These are phyloP conservation scores for Varanus salvator DNA, from an alignment of 2,113 vertebrate genomes.

Conservation along the genomic window DNA sequence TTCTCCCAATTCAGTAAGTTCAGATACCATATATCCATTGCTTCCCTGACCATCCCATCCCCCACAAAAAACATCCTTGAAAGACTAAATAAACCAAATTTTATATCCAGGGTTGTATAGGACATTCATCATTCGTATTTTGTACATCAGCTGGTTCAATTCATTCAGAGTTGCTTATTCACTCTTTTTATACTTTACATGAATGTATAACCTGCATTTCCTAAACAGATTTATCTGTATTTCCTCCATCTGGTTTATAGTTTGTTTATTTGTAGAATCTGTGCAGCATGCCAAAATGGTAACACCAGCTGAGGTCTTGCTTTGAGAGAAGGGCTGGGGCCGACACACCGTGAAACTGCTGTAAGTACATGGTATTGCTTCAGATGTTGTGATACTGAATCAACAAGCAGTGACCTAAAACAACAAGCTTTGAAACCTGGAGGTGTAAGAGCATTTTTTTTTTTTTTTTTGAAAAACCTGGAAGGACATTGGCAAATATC, in stretches of 20 bases:
- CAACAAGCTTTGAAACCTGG: neutral
- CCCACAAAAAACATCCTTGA: neutral
- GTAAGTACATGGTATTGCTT: conserved; percentile 30
- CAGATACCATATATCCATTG: conserved; percentile 23
- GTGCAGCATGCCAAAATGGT: conserved; percentile 67
- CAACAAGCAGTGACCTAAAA: neutral
- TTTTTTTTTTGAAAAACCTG: neutral
- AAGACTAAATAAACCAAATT: conserved; percentile 23
- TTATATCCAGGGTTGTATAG: conserved; percentile 40
- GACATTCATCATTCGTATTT: conserved; percentile 15
- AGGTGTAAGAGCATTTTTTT: neutral
- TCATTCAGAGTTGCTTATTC: conserved; percentile 69
- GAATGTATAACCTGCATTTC: conserved; percentile 71
- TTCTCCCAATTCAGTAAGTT: neutral
- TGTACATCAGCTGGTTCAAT: conserved; percentile 73
- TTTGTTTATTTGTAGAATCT: conserved; percentile 71
- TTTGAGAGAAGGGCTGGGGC: conserved; percentile 54
- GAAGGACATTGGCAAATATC: neutral
- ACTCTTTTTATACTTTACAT: conserved; percentile 67
- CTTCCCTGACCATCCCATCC: neutral
- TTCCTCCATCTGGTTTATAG: conserved; percentile 81
- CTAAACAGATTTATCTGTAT: conserved; percentile 74
- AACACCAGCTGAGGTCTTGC: conserved; percentile 61
- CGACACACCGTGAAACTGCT: conserved; percentile 54
- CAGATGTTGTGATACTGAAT: conserved; percentile 28